Conservation (phyloP, 1,140 invertebrate species). For the Aphaenogaster ashmeadi region DNA sequence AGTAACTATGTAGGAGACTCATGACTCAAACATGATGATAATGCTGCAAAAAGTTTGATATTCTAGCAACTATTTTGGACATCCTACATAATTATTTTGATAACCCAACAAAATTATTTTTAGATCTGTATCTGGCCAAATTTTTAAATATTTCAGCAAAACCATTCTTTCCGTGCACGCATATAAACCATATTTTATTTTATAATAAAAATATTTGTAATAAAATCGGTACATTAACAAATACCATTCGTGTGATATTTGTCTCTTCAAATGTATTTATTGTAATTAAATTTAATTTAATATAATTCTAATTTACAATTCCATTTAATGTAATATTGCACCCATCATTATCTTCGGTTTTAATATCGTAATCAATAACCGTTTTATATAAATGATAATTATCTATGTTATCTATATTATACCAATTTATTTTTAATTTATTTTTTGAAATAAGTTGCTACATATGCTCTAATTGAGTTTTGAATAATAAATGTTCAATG, state of each 20-base stretch:
- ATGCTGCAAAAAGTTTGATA: too few species aligned
- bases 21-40: too few species aligned
- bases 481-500: conserved; percentile 20
- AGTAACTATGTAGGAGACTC: too few species aligned
- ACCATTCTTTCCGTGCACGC: too few species aligned
- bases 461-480: background rate
- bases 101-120: too few species aligned
- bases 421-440: background rate
- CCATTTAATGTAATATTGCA: background rate
- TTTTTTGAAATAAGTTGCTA: background rate
- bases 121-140: too few species aligned
- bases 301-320: conserved; percentile 23
- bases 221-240: background rate
- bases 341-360: conserved; percentile 14
- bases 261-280: background rate
- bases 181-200: background rate
- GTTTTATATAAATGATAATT: background rate
- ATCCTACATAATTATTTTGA: too few species aligned
- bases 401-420: background rate
- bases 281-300: conserved; percentile 13
- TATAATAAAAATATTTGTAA: conserved; percentile 4
- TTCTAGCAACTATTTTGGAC: too few species aligned
- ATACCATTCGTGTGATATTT: background rate
- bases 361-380: conserved; percentile 15
- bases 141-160: too few species aligned